Percentiles rank a stretch among this genome's conserved stretches.
Conservation (phyloP, 37 sponge, comb jelly and placozoan genomes). For the Dysidea cf. avara region DNA sequence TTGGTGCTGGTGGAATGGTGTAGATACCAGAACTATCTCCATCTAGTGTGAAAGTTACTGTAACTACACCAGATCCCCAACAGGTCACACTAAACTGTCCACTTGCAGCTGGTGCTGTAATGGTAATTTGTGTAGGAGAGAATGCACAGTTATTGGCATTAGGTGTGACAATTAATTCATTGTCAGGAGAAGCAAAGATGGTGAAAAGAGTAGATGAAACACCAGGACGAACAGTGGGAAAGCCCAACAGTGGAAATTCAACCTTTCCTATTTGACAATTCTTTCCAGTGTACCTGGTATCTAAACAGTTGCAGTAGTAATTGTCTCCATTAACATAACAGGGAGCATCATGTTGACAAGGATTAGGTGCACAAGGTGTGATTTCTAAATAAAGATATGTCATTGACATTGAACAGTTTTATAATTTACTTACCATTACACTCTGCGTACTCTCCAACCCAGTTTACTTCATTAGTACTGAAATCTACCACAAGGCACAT, state of each 20-base stretch:
- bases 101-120: no score
- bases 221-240: no score
- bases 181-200: no score
- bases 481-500: background rate
- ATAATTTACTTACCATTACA: conserved; percentile 14
- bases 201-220: no score
- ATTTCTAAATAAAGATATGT: background rate
- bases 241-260: background rate
- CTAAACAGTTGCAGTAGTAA: conserved; percentile 10
- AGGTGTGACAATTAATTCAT: no score
- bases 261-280: conserved; percentile 7
- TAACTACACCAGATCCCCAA: background rate
- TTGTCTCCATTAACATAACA: background rate
- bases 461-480: background rate
- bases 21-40: conserved; percentile 3
- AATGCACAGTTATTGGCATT: no score
- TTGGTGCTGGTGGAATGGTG: background rate
- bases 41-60: background rate
- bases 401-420: background rate
- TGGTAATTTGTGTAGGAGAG: no score
- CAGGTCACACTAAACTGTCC: background rate
- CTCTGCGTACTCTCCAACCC: background rate
- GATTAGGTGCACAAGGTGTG: conserved; percentile 7
- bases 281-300: background rate
- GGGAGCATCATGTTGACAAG: conserved; percentile 5